phyloP scores from a whole-genome alignment of 2,113 vertebrate genomes.

The Aegypius monachus region DNA sequence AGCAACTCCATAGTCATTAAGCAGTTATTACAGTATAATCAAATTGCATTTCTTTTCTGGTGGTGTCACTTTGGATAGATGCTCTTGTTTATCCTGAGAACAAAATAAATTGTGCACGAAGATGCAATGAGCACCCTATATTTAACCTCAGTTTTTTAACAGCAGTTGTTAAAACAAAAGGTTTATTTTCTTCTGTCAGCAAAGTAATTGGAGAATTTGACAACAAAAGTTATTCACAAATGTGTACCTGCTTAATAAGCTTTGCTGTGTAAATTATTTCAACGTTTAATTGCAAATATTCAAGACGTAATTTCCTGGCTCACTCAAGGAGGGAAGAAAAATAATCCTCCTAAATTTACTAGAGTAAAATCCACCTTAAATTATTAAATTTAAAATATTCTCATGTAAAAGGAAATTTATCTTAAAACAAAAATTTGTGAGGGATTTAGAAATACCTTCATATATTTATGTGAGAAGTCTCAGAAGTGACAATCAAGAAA shows the following conservation, averaged over 20 bases:
- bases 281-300: neutral
- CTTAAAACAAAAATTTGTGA: neutral
- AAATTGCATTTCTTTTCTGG: neutral
- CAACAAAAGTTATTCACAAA: neutral
- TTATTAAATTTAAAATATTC: neutral
- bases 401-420: neutral
- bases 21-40: neutral
- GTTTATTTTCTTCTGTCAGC: neutral
- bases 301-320: neutral
- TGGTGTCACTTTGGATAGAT: neutral
- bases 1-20: neutral
- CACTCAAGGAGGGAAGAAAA: neutral
- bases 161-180: neutral
- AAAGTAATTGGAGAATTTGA: neutral
- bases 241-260: neutral
- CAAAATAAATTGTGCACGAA: neutral
- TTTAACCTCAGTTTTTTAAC: neutral
- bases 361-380: neutral
- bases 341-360: neutral
- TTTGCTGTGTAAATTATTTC: neutral
- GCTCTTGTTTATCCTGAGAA: neutral
- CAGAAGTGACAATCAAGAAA: neutral
- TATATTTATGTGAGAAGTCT: neutral
- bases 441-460: neutral
- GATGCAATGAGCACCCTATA: neutral